phyloP scores from a whole-genome alignment of 2,113 vertebrate species.

The Barbus barbus region DNA sequence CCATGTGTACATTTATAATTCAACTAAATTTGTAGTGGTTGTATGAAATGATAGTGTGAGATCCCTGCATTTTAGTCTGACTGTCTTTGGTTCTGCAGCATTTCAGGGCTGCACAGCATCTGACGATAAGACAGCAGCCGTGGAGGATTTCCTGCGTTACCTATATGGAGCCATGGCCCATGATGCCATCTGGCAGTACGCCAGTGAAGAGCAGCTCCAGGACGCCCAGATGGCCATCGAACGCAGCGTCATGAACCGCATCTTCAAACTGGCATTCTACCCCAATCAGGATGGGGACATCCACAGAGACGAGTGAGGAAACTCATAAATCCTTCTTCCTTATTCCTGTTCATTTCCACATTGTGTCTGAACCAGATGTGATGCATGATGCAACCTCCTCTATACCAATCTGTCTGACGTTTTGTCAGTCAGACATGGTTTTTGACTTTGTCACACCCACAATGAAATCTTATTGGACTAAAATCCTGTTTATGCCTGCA shows the following conservation, averaged over 20 bases:
- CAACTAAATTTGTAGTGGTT: too few relatives aligned
- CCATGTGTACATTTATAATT: background rate
- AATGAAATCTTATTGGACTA: background rate
- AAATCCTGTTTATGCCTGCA: background rate
- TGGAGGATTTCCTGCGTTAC: constrained; percentile 96
- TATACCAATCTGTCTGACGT: background rate
- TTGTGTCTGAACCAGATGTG: background rate
- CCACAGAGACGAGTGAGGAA: constrained; percentile 90
- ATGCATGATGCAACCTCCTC: background rate
- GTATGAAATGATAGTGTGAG: background rate
- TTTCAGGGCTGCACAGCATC: constrained; percentile 96
- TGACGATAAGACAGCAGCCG: constrained; percentile 96
- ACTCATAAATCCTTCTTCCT: background rate
- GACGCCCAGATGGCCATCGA: constrained; percentile 97
- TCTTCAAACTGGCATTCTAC: constrained; percentile 98
- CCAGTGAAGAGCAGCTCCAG: constrained; percentile 97
- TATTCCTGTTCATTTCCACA: background rate
- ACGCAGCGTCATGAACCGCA: constrained; percentile 97
- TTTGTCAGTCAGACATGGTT: background rate
- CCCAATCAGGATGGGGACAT: constrained; percentile 97
- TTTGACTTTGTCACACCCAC: background rate
- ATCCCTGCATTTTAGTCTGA: background rate
- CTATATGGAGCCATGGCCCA: constrained; percentile 96
- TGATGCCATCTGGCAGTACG: constrained; percentile 97
- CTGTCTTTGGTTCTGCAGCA: constrained; percentile 71